phyloP scores from a whole-genome alignment of 2,113 vertebrate genomes.

The Triplophysa tibetana region DNA sequence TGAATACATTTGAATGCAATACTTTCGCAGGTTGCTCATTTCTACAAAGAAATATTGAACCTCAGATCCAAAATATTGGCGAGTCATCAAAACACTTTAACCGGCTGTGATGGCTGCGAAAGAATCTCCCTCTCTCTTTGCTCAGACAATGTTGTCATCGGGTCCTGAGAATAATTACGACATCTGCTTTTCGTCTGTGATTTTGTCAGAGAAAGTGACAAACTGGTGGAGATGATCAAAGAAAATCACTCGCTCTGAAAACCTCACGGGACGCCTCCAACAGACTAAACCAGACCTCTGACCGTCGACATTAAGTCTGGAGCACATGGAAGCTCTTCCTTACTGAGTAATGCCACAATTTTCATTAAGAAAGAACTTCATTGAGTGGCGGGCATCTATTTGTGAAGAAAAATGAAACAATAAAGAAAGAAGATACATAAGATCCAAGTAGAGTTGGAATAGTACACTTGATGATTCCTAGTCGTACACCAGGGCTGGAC shows the following conservation, averaged over 20 bases:
- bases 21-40: background rate
- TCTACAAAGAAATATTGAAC: background rate
- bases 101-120: background rate
- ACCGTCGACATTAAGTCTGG: background rate
- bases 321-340: background rate
- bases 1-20: background rate
- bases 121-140: conserved; percentile 13
- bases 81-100: background rate
- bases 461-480: too few relatives aligned
- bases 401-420: too few relatives aligned
- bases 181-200: conserved; percentile 42
- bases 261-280: conserved; percentile 3
- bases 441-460: too few relatives aligned
- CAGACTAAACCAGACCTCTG: background rate
- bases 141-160: conserved; percentile 28
- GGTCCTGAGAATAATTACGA: conserved; percentile 32
- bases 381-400: too few relatives aligned
- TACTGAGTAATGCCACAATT: too few relatives aligned
- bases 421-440: too few relatives aligned
- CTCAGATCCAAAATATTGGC: background rate
- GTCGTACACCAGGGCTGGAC: too few relatives aligned
- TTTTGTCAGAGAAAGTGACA: conserved; percentile 41
- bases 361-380: too few relatives aligned
- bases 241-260: conserved; percentile 12
- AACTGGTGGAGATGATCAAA: conserved; percentile 36